Conservation (phyloP, 2,888 invertebrate genomes). For the Amphipoea lucens region DNA sequence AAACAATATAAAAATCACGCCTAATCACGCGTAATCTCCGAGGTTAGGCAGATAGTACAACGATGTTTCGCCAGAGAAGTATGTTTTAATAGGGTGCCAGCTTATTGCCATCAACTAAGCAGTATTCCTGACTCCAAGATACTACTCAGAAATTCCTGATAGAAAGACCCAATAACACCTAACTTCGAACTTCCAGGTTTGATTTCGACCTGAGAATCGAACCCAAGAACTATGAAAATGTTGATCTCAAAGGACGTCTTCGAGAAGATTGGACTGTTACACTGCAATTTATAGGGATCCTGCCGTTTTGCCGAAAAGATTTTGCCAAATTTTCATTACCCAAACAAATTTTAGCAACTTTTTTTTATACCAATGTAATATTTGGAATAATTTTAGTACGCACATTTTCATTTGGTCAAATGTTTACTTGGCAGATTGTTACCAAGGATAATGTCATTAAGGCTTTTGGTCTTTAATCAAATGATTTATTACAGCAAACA, state of each 20-base stretch:
- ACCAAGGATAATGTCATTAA: too few species aligned
- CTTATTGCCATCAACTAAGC: background rate
- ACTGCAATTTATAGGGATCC: too few species aligned
- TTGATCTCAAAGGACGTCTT: background rate
- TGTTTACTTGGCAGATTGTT: too few species aligned
- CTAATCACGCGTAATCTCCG: background rate
- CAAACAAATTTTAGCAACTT: too few species aligned
- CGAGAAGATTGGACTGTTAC: background rate
- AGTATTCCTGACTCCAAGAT: background rate
- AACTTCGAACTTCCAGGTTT: too few species aligned
- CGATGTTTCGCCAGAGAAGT: background rate
- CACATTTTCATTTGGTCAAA: too few species aligned
- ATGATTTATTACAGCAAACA: too few species aligned
- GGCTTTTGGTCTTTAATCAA: too few species aligned
- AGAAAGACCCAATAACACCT: background rate
- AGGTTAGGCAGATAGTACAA: background rate
- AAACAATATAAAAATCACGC: background rate
- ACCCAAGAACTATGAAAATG: background rate
- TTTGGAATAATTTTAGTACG: too few species aligned
- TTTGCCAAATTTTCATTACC: too few species aligned
- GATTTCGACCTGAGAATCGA: background rate
- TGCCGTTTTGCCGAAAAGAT: too few species aligned
- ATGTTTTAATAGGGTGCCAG: background rate
- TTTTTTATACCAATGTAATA: too few species aligned
- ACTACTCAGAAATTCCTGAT: background rate